Percentiles rank a stretch among this genome's conserved stretches.
Conservation (phyloP, 2,113 vertebrate genomes). For the Ophthalmolycus amberensis region DNA sequence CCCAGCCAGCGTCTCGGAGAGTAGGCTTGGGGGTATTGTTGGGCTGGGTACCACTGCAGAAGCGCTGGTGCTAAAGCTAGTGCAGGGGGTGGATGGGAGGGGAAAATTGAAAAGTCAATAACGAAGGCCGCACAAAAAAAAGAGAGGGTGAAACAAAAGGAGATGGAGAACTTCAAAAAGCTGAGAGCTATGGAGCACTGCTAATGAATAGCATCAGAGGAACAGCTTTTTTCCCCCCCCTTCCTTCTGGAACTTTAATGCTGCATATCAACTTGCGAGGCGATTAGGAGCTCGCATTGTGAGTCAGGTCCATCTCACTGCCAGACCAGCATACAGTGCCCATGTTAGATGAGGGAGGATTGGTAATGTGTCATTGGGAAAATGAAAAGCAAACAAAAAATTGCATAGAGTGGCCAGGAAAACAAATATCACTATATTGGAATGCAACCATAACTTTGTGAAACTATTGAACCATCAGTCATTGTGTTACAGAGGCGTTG, state of each 20-base stretch:
- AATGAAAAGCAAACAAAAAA: constrained; percentile 14
- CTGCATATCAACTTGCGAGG: constrained; percentile 66
- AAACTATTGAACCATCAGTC: neutral
- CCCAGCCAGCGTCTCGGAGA: constrained; percentile 75
- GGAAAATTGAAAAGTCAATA: constrained; percentile 86
- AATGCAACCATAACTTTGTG: neutral
- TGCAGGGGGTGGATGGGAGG: constrained; percentile 75
- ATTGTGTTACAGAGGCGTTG: neutral
- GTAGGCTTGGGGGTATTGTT: constrained; percentile 75
- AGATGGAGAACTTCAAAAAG: constrained; percentile 78
- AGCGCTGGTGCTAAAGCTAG: constrained; percentile 50
- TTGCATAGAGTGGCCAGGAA: neutral
- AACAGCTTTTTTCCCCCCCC: constrained; percentile 39
- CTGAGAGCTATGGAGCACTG: constrained; percentile 65
- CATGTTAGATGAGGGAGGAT: neutral
- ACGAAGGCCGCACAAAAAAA: constrained; percentile 59
- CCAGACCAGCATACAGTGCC: constrained; percentile 4
- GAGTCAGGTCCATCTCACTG: constrained; percentile 47
- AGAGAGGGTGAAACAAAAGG: constrained; percentile 71
- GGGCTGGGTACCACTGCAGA: constrained; percentile 58
- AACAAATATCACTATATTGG: neutral
- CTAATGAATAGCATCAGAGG: constrained; percentile 79
- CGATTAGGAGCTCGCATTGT: constrained; percentile 59
- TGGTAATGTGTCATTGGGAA: constrained; percentile 5
- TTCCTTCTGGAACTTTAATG: constrained; percentile 66